Base-by-base conservation (phyloP, 2,797 vertebrate species). In the Cygnus olor region DNA sequence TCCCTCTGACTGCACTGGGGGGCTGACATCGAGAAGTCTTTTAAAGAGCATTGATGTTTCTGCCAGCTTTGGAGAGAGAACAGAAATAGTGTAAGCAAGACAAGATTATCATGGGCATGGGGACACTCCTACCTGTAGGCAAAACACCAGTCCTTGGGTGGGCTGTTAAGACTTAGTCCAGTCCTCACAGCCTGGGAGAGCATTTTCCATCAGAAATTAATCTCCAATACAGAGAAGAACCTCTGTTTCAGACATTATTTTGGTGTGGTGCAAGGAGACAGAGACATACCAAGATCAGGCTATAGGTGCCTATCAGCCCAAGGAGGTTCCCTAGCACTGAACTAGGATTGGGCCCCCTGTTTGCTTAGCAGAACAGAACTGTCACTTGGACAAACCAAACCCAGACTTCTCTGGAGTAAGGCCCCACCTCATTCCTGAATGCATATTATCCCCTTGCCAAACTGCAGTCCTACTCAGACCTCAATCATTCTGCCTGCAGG, bases 401-500 rank as follows among this genome's bases (percentile, higher is more conserved):
- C 27, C 14, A 71, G 85, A 89, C 6, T 21, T 70, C 32, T 77
- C 22, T 20, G 24, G 60, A 95, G 53, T 53, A 86, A 91, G 16
- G 28, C 13, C 32, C 14, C 32, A 80, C 19, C 56, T 88, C 76
- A 19, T 20, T 81, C 13, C 76, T 80, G 22, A 71, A 66, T 0
- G 0, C 57, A 21, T 76, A 27, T 34, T 84, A 86, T 77, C 73
- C 14, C 11, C 66, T 79, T 61, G 13, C 14, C 58, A 92, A 69
- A 80, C 42, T 86, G 27, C 36, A 80, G 21, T 42, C 70, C 68
- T 24, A 72, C 36, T 88, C 76, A 86, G 53, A 53, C 15, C 36
- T 70, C 89, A 90, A 45, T 18, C 82, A 80, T 57, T 88, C 84
- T 82, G 83, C 95, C 74, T 86, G 51, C 38, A 68, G 85, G 66